Evolutionary conservation across 1,140 invertebrate species (phyloP), one percentile per base, ranked within the genome.

Genomic region (Drosophila willistoni): DNA sequence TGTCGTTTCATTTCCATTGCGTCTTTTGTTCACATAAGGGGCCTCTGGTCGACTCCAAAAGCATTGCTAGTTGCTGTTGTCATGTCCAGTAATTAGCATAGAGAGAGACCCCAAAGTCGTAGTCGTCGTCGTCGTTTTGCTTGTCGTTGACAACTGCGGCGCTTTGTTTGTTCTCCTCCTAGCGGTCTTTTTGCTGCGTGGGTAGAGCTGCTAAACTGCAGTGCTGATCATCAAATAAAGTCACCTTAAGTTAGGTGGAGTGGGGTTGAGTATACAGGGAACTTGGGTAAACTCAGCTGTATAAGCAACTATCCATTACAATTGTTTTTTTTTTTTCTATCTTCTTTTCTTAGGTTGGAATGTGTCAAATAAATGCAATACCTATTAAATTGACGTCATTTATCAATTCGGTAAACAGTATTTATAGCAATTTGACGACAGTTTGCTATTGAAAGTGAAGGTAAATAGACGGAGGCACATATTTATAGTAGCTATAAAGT

Each of bases 61-160:
- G 61, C 78, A 47, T 62, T 77, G 36, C 68, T 71, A 22, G 44
- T 29, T 29, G 29, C 66, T 81, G 82, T 72, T 71, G 83, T 86
- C 83, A 82, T 86, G 82, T 86, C 79, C 83, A 86, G 83, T 86
- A 86, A 86, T 86, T 86, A 86, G 83, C 83, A 86, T 86, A 86
- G 82, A 34, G 64, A 75, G 64, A 71, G 76, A 64, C 73, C 39
- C 77, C 44, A 51, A 22, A 84, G 59, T 47, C 36, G 41, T 25
- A 14, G 69, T 36, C 75, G 76, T 36, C 25, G 64, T 44, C 19
- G 66, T 56, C 44, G 65, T 64, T 77, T 25, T 25, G 66, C 62
- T 44, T 17, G 66, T 44, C 44, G 56, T 64, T 77, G 68, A 86
- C 82, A 86, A 86, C 66, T 76, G 84, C 84, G 79, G 71, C 69